Base-by-base conservation (phyloP, 2,888 invertebrate species). In the Eudasyphora cyanicolor region DNA sequence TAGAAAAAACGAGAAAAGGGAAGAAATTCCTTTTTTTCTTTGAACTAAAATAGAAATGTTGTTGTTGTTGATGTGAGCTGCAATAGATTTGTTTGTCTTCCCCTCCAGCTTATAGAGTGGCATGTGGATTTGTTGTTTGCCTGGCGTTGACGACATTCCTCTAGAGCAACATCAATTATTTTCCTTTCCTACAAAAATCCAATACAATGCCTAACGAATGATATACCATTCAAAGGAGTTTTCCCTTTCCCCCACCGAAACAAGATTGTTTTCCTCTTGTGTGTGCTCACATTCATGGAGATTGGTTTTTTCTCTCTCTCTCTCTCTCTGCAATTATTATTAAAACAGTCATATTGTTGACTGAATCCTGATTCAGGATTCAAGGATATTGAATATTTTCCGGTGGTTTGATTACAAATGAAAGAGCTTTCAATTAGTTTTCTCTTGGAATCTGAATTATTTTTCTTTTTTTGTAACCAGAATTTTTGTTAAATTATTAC, bases 1-100 rank as follows among this genome's bases (percentile, higher is more conserved):
- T 60, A 60, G 27, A 57, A 14, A 7, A 45, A 45, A 45, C 45
- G 12, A 45, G n/a, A 45, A 10, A 49, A 27, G 6, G 57, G 12
- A 57, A 24, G n/a, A n/a, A n/a, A n/a, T n/a, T 24, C 24, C 57
- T 60, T 60, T 60, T 5, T 60, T 60, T 60, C 27, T 57, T 24
- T 57, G 21, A 24, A 12, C n/a, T n/a, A 5, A 32, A 60, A 32
- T n/a, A 27, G 60, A 60, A 60, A 2, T 45, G 45, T 45, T 45
- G 45, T 21, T 54, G 27, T 10, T 60, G 14, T n/a, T 60, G 5
- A n/a, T 49, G 8, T 29, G n/a, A 10, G 29, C 60, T 17, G 19
- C 19, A n/a, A n/a, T 54, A 24, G 27, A 27, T 60, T 60, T 60
- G 60, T 60, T 29, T 60, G 60, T 21, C 19, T 54, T 12, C n/a